phyloP scores from a whole-genome alignment of 2,888 invertebrate genomes.

The Schrankia costaestrigalis region DNA sequence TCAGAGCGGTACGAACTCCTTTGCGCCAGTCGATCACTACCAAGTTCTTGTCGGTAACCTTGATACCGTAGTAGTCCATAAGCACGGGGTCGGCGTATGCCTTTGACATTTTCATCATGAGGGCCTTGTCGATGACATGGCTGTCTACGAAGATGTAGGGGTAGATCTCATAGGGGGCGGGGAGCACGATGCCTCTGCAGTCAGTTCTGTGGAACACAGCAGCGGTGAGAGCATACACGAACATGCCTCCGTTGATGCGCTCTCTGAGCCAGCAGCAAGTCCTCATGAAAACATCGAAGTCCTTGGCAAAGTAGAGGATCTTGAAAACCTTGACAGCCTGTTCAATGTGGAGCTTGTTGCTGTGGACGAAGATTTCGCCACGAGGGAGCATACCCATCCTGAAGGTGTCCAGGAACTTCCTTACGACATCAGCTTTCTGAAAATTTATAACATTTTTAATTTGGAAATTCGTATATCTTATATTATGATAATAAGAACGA shows the following conservation, averaged over 20 bases:
- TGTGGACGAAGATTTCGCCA: conserved; percentile 82
- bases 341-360: conserved; percentile 80
- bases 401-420: conserved; percentile 78
- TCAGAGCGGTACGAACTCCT: conserved; percentile 78
- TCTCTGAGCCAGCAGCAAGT: conserved; percentile 86
- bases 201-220: conserved; percentile 85
- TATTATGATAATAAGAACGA: background rate
- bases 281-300: conserved; percentile 84
- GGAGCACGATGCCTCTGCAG: conserved; percentile 83
- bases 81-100: conserved; percentile 77
- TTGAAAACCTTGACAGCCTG: conserved; percentile 83
- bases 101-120: conserved; percentile 83
- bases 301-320: conserved; percentile 83
- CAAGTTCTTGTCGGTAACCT: conserved; percentile 76
- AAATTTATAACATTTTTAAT: conserved; percentile 16
- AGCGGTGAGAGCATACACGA: conserved; percentile 84
- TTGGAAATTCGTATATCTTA: background rate
- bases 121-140: conserved; percentile 85
- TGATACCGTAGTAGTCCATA: conserved; percentile 74
- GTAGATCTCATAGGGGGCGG: conserved; percentile 88
- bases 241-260: conserved; percentile 86
- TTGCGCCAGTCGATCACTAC: conserved; percentile 85
- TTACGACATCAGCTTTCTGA: conserved; percentile 79
- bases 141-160: conserved; percentile 88
- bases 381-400: conserved; percentile 81